phyloP scores from a whole-genome alignment of 2,797 vertebrate genomes.

The Macropodus opercularis region DNA sequence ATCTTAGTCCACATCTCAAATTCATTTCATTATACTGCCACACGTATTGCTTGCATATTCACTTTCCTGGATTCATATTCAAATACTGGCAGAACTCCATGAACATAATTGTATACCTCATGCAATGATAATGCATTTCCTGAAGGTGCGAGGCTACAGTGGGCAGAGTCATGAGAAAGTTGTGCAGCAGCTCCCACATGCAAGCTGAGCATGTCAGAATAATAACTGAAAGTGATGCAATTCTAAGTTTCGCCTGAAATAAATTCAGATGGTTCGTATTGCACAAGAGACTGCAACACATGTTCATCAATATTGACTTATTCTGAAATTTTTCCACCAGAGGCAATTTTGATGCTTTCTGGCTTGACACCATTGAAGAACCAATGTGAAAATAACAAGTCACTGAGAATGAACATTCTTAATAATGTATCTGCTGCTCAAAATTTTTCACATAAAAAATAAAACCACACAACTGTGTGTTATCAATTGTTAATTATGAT shows the following conservation, averaged over 20 bases:
- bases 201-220: slow-evolving; percentile 21
- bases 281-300: slow-evolving; percentile 34
- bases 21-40: neutral
- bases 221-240: slow-evolving; percentile 33
- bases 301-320: slow-evolving; percentile 37
- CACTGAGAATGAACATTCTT: neutral
- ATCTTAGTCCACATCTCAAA: slow-evolving; percentile 1
- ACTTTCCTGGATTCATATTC: slow-evolving; percentile 3
- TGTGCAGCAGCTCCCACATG: slow-evolving; percentile 16
- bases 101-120: neutral
- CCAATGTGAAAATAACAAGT: slow-evolving; percentile 16
- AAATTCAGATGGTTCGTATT: slow-evolving; percentile 19
- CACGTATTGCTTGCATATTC: no score
- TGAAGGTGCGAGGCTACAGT: slow-evolving; percentile 6
- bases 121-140: neutral
- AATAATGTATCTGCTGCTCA: neutral
- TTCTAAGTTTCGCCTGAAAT: slow-evolving; percentile 11
- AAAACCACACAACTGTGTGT: no score
- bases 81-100: neutral
- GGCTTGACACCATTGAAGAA: slow-evolving; percentile 3
- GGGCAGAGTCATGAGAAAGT: neutral
- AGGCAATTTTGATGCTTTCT: slow-evolving; percentile 25
- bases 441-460: no score
- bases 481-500: no score
- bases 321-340: slow-evolving; percentile 29